Base-by-base conservation (phyloP, 2,888 invertebrate species). In the Coecobrya sp. region DNA sequence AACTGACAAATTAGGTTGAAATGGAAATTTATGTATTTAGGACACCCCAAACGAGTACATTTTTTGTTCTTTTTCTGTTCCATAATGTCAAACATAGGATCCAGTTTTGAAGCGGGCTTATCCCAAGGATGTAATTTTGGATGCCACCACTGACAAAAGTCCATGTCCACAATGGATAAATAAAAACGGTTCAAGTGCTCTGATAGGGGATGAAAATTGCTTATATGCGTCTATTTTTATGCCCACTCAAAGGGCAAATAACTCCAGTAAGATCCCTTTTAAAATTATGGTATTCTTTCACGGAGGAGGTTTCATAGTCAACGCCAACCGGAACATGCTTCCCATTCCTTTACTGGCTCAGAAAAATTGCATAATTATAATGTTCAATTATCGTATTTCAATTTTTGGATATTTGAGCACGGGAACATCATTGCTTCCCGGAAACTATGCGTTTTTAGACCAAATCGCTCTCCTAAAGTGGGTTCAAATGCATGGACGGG, bases 211-310 rank as follows among this genome's bases (percentile, higher is more conserved):
- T 42, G 91, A 91, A 55, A 25, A 86, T 27, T 91, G 91, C 27
- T 42, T 91, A 16, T 81, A 30, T 70, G 86, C 95, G 94, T 25
- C 95, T 92, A 59, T 76, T 94, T 55, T 93, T 93, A 27, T 89
- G 30, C 91, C 91, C n/a, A 79, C 45, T 96, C 16, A 65, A 30
- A 36, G 2, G 0, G 49, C 52, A 16, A 55, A 55, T 13, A 95
- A 95, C 7, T 36, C 36, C 36, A 36, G 36, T 36, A 36, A n/a
- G n/a, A n/a, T n/a, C 0, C 42, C 45, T 8, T 95, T 96, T 45
- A 94, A 94, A 13, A 93, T 94, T 4, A 93, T 94, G 94, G 88
- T 94, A 11, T 94, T 89, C 85, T 82, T 94, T 59, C 94, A 94
- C 30, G 94, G 94, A 0, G 94, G 94, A 11, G 94, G 92, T 16